A percentile compares a stretch with the other conserved stretches of the same genome.
phyloP scores from a whole-genome alignment of 2,797 vertebrate genomes.

The Cichlasoma orientale region DNA sequence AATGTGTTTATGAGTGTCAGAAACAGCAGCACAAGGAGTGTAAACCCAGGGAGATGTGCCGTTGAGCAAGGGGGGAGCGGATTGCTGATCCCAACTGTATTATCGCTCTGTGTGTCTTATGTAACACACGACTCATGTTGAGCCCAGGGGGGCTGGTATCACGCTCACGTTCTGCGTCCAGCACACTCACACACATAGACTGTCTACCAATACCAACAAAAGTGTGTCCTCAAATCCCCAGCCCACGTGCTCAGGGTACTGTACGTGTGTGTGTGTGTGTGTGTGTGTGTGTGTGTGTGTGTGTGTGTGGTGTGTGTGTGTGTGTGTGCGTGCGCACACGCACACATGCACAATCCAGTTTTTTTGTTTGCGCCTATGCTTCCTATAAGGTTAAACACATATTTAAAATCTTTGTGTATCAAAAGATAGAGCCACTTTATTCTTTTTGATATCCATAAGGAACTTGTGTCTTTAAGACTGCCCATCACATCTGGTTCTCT shows the following conservation, averaged over 20 bases:
- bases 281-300: background rate
- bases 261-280: background rate
- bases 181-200: slow-evolving; percentile 17
- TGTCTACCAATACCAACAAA: slow-evolving; percentile 26
- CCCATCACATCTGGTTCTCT: background rate
- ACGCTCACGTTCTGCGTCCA: slow-evolving; percentile 52
- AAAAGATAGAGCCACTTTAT: background rate
- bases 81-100: slow-evolving; percentile 48
- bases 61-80: slow-evolving; percentile 1
- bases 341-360: background rate
- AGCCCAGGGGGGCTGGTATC: slow-evolving; percentile 58
- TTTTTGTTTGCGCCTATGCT: slow-evolving; percentile 3
- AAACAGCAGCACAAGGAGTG: slow-evolving; percentile 21
- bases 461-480: slow-evolving; percentile 16
- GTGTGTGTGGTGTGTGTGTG: background rate
- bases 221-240: slow-evolving; percentile 56
- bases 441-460: background rate
- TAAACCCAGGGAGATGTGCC: background rate
- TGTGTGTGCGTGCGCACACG: background rate
- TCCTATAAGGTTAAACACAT: background rate
- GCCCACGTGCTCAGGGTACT: slow-evolving; percentile 46
- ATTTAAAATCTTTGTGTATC: background rate
- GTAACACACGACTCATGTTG: slow-evolving; percentile 70
- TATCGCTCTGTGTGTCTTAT: slow-evolving; percentile 38
- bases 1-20: slow-evolving; percentile 11